A percentile compares a stretch with the other conserved stretches of the same genome.
phyloP scores from a whole-genome alignment of 2,888 invertebrate genomes.

The Trissonchulus latispiculum region DNA sequence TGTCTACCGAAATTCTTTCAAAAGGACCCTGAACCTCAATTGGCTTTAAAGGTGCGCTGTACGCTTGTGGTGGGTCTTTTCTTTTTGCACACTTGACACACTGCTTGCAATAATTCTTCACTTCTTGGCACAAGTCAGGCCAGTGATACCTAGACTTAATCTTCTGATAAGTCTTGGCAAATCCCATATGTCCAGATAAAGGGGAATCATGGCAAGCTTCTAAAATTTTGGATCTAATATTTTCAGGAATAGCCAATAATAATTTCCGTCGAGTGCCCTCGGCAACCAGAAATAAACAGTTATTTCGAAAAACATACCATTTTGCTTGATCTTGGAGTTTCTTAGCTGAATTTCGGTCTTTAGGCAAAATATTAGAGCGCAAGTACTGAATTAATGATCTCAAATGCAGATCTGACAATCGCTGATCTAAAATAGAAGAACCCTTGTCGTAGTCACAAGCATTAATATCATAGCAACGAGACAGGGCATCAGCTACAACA shows the following conservation, averaged over 20 bases:
- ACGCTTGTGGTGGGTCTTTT: slow-evolving; percentile 17
- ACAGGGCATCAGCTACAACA: neutral
- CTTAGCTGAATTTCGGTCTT: too few species aligned
- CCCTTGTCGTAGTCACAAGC: neutral
- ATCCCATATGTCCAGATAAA: slow-evolving; percentile 29
- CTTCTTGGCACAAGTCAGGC: slow-evolving; percentile 24
- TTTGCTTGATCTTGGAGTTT: neutral
- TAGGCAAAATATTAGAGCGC: too few species aligned
- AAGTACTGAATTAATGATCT: too few species aligned
- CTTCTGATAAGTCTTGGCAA: slow-evolving; percentile 24
- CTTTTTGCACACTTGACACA: slow-evolving; percentile 26
- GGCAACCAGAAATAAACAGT: too few species aligned
- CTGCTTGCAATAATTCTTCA: slow-evolving; percentile 18
- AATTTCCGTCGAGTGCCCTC: too few species aligned
- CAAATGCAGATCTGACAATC: too few species aligned
- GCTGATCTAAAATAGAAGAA: neutral
- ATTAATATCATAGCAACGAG: neutral
- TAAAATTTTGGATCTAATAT: neutral
- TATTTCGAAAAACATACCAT: too few species aligned
- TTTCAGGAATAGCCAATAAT: neutral
- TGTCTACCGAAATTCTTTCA: slow-evolving; percentile 29
- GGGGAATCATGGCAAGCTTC: neutral
- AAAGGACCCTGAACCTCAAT: slow-evolving; percentile 27
- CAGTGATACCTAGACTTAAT: slow-evolving; percentile 27
- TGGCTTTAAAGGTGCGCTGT: slow-evolving; percentile 24